phyloP scores from a whole-genome alignment of 2,888 invertebrate species.

The Boloria euphrosyne region DNA sequence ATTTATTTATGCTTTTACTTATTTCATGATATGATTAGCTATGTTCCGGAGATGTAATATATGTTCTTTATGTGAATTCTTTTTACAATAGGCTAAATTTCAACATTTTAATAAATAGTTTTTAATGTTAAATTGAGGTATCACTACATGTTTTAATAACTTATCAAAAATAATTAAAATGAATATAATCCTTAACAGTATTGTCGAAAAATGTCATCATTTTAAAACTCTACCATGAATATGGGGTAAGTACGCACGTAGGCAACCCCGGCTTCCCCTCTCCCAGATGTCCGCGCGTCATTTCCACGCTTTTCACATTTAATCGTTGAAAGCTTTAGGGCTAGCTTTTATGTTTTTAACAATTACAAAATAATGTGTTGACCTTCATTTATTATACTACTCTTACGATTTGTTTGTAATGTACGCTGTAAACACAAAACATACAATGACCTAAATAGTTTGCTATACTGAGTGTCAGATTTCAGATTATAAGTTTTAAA shows the following conservation, averaged over 20 bases:
- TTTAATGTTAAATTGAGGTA: too few relatives aligned
- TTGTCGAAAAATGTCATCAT: neutral
- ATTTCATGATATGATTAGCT: neutral
- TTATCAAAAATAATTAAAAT: too few relatives aligned
- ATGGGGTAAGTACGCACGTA: neutral
- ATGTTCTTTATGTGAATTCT: neutral
- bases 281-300: constrained; percentile 56
- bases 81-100: neutral
- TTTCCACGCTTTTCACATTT: constrained; percentile 62
- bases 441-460: constrained; percentile 8
- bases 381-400: constrained; percentile 15
- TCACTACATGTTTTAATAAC: too few relatives aligned
- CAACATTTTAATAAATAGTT: too few relatives aligned
- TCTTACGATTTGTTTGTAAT: constrained; percentile 19
- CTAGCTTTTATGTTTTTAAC: constrained; percentile 34
- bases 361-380: constrained; percentile 22
- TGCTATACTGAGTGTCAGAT: neutral
- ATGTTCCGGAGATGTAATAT: neutral
- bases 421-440: constrained; percentile 9
- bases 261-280: constrained; percentile 35
- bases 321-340: constrained; percentile 41
- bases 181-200: too few relatives aligned
- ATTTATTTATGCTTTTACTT: constrained; percentile 63
- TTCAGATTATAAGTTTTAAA: neutral
- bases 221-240: neutral